Evolutionary conservation across 2,113 vertebrate genomes (phyloP).

Genomic region (Neomonachus schauinslandi): DNA sequence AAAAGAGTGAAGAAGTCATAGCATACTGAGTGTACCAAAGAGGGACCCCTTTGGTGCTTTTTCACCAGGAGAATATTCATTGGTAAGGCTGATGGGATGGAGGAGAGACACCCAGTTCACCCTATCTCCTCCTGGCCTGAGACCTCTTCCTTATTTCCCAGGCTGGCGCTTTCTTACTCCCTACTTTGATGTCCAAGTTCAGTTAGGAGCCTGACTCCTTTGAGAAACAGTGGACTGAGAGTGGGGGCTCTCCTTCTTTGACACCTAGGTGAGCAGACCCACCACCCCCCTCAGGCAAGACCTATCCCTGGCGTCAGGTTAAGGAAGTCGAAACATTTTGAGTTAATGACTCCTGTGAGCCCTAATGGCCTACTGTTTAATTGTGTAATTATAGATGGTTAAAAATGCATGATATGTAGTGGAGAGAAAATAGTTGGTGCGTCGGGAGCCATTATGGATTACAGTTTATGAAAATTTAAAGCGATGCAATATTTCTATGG

Average conservation of each 20-base stretch:
- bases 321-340: slow-evolving; percentile 14
- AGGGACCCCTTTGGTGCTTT: neutral
- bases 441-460: slow-evolving; percentile 74
- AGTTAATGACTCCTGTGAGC: slow-evolving; percentile 55
- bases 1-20: neutral
- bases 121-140: neutral
- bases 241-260: neutral
- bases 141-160: neutral
- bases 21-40: neutral
- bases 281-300: neutral
- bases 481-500: slow-evolving; percentile 46
- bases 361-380: slow-evolving; percentile 61
- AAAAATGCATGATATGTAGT: slow-evolving; percentile 70
- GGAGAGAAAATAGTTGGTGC: slow-evolving; percentile 71
- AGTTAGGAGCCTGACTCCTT: no score
- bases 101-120: neutral
- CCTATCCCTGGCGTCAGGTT: slow-evolving; percentile 21
- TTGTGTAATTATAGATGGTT: slow-evolving; percentile 74
- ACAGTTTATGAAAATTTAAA: slow-evolving; percentile 78
- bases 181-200: neutral
- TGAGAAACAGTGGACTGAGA: neutral
- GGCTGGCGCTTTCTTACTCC: neutral
- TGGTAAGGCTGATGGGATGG: neutral
- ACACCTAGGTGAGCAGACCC: neutral
- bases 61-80: neutral